These are phyloP conservation scores for Pristis pectinata DNA, from an alignment of 2,797 vertebrate species.

Conservation along the genomic window DNA sequence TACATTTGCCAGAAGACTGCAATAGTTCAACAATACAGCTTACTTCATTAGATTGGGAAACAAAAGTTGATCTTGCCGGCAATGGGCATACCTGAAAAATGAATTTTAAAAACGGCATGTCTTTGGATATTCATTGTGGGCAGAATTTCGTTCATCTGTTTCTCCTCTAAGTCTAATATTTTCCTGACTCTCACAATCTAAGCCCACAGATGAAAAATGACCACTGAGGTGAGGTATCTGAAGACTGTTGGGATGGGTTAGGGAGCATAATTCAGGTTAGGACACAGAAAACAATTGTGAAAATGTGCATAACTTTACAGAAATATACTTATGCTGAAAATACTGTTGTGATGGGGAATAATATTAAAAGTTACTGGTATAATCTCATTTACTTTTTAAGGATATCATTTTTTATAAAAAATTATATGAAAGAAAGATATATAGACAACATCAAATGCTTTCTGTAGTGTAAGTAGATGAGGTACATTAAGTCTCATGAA, in stretches of 20 bases:
- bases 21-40: too few relatives aligned
- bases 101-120: not conserved
- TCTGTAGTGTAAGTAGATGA: not conserved
- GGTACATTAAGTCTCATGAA: not conserved
- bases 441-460: not conserved
- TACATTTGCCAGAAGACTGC: too few relatives aligned
- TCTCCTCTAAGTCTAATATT: not conserved
- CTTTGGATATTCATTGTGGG: not conserved
- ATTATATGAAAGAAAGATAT: not conserved
- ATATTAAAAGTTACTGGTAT: not conserved
- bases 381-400: not conserved
- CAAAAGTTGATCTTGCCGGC: too few relatives aligned
- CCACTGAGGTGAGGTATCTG: not conserved
- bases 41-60: too few relatives aligned
- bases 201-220: not conserved
- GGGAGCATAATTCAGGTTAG: not conserved
- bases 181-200: not conserved
- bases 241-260: not conserved
- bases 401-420: not conserved
- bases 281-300: not conserved
- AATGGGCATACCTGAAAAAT: too few relatives aligned
- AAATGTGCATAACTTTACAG: not conserved
- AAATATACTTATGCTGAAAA: not conserved
- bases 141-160: not conserved
- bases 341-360: not conserved